Evolutionary conservation across 2,113 vertebrate genomes (phyloP).

Genomic region (Pelvicachromis taeniatus): DNA sequence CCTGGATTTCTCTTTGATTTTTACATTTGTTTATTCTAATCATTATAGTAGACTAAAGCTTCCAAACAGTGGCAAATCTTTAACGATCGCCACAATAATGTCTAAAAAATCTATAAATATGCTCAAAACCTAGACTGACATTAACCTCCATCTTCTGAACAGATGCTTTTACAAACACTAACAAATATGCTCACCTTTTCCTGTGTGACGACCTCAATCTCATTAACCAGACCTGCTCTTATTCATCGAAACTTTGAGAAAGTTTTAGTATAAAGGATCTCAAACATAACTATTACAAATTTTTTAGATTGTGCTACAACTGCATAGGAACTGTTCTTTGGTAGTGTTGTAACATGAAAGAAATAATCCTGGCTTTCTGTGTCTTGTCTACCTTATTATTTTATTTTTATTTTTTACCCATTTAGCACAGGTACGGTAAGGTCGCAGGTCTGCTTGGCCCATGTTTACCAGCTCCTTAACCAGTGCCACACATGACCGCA

Average conservation of each 20-base stretch:
- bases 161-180: not conserved
- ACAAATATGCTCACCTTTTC: not conserved
- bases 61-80: not conserved
- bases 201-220: not conserved
- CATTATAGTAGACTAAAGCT: too few species aligned
- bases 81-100: not conserved
- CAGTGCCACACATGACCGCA: not conserved
- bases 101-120: not conserved
- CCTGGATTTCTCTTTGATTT: too few species aligned
- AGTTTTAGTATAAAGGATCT: not conserved
- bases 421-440: not conserved
- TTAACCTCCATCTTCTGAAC: not conserved
- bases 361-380: not conserved
- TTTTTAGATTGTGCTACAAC: not conserved
- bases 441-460: not conserved
- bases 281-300: not conserved
- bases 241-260: not conserved
- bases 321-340: not conserved
- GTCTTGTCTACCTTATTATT: not conserved
- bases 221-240: not conserved
- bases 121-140: rapidly evolving
- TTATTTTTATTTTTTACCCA: too few species aligned
- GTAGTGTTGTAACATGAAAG: not conserved
- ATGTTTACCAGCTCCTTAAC: not conserved
- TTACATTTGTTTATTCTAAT: too few species aligned